Evolutionary conservation across 2,888 invertebrate genomes (phyloP).

Genomic region (Calliopum simillimum): DNA sequence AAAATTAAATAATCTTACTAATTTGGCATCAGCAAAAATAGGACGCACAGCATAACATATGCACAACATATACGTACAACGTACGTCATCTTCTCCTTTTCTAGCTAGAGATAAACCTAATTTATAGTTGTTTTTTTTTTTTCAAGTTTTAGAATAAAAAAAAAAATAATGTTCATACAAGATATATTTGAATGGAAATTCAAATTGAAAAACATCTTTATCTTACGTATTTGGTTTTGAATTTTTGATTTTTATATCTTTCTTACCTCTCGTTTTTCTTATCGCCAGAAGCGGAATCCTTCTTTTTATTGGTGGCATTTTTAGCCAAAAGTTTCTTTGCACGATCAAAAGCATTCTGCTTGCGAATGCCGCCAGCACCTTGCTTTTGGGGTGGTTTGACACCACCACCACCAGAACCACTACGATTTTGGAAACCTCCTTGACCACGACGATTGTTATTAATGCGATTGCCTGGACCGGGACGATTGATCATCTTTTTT

Average conservation of each 20-base stretch:
- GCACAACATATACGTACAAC: no score
- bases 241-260: slow-evolving; percentile 51
- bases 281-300: slow-evolving; percentile 68
- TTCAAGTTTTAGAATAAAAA: no score
- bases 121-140: no score
- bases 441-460: slow-evolving; percentile 60
- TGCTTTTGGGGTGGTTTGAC: slow-evolving; percentile 65
- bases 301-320: slow-evolving; percentile 68
- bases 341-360: slow-evolving; percentile 69
- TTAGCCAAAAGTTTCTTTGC: slow-evolving; percentile 69
- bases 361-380: slow-evolving; percentile 67
- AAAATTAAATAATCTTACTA: no score
- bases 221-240: slow-evolving; percentile 45
- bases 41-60: no score
- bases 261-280: slow-evolving; percentile 69
- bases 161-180: not conserved
- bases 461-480: slow-evolving; percentile 63
- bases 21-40: no score
- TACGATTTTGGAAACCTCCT: slow-evolving; percentile 68
- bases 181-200: slow-evolving; percentile 29
- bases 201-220: slow-evolving; percentile 27
- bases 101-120: no score
- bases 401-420: slow-evolving; percentile 55
- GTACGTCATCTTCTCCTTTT: no score
- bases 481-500: slow-evolving; percentile 67